Evolutionary conservation across 2,113 vertebrate species (phyloP).

Genomic region (Bothrops jararaca): DNA sequence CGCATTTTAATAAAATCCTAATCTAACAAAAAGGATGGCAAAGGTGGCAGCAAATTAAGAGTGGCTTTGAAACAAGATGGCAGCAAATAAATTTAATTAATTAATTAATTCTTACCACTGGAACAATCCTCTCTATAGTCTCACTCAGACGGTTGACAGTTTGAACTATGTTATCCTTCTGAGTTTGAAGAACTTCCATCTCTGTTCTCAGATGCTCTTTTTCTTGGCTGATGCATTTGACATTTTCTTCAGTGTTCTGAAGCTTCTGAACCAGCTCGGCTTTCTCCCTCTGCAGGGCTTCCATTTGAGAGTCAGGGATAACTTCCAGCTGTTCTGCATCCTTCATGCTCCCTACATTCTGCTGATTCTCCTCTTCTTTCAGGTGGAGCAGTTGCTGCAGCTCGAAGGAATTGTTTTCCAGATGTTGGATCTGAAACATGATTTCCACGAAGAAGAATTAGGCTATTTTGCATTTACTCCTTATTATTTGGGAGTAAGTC

Average conservation of each 20-base stretch:
- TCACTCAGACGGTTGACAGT: constrained; percentile 36
- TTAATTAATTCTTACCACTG: constrained; percentile 42
- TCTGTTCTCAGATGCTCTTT: constrained; percentile 43
- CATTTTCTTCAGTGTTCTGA: constrained; percentile 31
- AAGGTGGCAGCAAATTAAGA: neutral
- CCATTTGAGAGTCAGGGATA: constrained; percentile 13
- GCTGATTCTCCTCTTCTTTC: constrained; percentile 5
- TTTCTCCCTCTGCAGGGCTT: constrained; percentile 24
- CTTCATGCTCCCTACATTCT: neutral
- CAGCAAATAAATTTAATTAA: neutral
- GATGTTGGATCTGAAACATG: constrained; percentile 32
- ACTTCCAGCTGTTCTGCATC: constrained; percentile 57
- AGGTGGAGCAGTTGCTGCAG: constrained; percentile 22
- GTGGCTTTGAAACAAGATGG: neutral
- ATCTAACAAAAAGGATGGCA: neutral
- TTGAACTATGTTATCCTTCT: constrained; percentile 47
- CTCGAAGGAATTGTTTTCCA: constrained; percentile 16
- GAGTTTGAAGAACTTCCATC: constrained; percentile 49
- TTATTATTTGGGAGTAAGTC: neutral
- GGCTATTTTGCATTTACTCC: neutral
- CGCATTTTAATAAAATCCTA: neutral
- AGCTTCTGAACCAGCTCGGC: constrained; percentile 13
- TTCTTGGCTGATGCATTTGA: constrained; percentile 31
- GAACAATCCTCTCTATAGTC: constrained; percentile 40
- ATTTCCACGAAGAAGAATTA: neutral